Base-by-base conservation (phyloP, 2,888 invertebrate genomes). In the Itoplectis maculator region DNA sequence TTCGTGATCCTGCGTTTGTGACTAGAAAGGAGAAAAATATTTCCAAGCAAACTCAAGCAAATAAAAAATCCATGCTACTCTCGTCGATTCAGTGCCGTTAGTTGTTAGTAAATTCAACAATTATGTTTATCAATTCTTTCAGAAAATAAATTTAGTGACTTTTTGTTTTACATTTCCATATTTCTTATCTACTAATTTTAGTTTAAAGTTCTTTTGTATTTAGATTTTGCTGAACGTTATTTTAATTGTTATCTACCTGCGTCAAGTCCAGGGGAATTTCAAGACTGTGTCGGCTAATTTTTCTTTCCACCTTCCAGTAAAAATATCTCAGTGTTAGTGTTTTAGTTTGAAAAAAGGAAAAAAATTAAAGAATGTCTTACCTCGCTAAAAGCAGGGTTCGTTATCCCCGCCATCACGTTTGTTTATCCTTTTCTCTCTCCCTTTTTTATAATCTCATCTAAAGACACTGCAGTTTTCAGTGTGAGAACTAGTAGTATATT, bases 181-280 rank as follows among this genome's bases (percentile, higher is more conserved):
- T 29, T 29, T 29, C 29, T 29, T 2, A 29, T 3, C 29, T 3
- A 29, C 29, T 29, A 51, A 20, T 51, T 51, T 20, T 35, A 35
- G 5, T n/a, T 37, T 37, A n/a, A n/a, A n/a, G n/a, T 59, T 35
- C 3, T 7, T 7, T 49, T 42, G 18, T 20, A 42, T 4, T 13
- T 49, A 11, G 13, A 6, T 42, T 1, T 13, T 49, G 1, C 20
- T 13, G 13, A 45, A n/a, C 13, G 45, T 45, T n/a, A n/a, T 13
- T 45, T 4, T 29, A 29, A 54, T 29, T 37, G 40, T 40, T 13
- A 8, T 5, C 23, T 81, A 86, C 86, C 84, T 85, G 77, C 56
- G 73, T 77, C 4, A 84, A 73, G 70, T 86, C 82, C 9, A 86
- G 66, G 40, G 87, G 76, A 20, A 86, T 85, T 51, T 81, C 81